Conservation (phyloP, 1,140 invertebrate genomes). For the Aporrectodea caliginosa region DNA sequence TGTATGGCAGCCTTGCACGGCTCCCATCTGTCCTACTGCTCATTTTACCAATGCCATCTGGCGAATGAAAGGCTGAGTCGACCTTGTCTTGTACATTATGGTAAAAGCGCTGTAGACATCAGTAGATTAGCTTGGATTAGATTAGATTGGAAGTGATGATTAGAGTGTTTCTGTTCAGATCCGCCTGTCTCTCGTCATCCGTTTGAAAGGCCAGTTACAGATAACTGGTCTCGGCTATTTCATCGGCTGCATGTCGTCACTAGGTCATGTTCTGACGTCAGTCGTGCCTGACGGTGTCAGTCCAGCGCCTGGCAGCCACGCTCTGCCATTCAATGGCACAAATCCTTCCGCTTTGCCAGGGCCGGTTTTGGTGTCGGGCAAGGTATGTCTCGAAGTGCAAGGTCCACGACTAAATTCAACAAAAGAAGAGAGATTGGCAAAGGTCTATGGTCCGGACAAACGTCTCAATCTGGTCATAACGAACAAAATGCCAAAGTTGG, state of each 20-base stretch:
- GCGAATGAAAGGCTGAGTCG: no score
- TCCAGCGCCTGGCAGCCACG: background rate
- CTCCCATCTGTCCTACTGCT: no score
- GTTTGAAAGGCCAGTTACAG: background rate
- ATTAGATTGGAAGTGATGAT: no score
- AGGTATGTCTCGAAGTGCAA: constrained; percentile 55
- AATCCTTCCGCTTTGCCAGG: background rate
- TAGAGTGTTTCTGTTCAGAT: background rate
- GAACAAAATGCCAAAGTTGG: constrained; percentile 54
- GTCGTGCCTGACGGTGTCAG: background rate
- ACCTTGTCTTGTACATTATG: no score
- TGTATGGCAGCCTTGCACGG: no score
- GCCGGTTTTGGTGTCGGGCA: constrained; percentile 26
- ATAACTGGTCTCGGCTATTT: background rate
- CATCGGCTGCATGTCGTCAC: background rate
- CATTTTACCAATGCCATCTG: no score
- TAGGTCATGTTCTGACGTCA: background rate
- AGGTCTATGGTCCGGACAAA: constrained; percentile 56
- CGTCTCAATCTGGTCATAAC: constrained; percentile 55
- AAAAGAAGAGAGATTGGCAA: constrained; percentile 52
- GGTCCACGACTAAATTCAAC: constrained; percentile 55
- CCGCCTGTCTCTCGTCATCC: background rate
- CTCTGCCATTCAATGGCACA: background rate
- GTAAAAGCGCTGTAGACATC: no score
- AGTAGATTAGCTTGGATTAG: no score